phyloP scores from a whole-genome alignment of 2,113 vertebrate genomes.

The Tetraodon nigroviridis region DNA sequence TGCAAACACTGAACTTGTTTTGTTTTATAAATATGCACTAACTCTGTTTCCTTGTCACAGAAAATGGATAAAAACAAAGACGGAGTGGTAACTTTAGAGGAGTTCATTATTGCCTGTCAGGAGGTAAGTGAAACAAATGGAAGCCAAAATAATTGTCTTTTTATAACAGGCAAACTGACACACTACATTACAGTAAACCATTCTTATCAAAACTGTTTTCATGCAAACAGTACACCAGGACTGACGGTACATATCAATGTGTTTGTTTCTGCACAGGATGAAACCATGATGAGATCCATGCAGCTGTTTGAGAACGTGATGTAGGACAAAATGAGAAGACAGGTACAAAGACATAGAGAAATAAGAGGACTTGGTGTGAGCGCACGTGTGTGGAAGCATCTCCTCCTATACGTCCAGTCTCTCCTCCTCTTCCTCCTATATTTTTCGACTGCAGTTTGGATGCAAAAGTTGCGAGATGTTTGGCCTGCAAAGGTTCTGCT shows the following conservation, averaged over 20 bases:
- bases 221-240: too few species aligned
- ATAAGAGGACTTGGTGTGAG: slow-evolving; percentile 39
- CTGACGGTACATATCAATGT: background rate
- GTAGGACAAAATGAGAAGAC: slow-evolving; percentile 61
- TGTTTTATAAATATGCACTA: background rate
- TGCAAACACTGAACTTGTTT: too few species aligned
- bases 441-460: slow-evolving; percentile 26
- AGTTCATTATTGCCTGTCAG: slow-evolving; percentile 93
- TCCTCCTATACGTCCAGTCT: slow-evolving; percentile 45
- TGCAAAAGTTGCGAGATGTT: background rate
- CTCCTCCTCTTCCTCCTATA: slow-evolving; percentile 26
- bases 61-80: slow-evolving; percentile 99
- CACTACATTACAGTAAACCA: too few species aligned
- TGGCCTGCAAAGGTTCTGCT: slow-evolving; percentile 3
- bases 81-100: slow-evolving; percentile 93
- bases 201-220: background rate
- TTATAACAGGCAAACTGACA: too few species aligned
- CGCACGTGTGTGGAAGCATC: slow-evolving; percentile 30
- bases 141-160: too few species aligned
- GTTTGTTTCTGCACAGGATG: slow-evolving; percentile 76
- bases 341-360: slow-evolving; percentile 13
- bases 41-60: slow-evolving; percentile 67
- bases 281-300: slow-evolving; percentile 96
- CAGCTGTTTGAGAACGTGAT: slow-evolving; percentile 98
- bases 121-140: slow-evolving; percentile 78